phyloP scores from a whole-genome alignment of 2,797 vertebrate species.

The Clamator glandarius region DNA sequence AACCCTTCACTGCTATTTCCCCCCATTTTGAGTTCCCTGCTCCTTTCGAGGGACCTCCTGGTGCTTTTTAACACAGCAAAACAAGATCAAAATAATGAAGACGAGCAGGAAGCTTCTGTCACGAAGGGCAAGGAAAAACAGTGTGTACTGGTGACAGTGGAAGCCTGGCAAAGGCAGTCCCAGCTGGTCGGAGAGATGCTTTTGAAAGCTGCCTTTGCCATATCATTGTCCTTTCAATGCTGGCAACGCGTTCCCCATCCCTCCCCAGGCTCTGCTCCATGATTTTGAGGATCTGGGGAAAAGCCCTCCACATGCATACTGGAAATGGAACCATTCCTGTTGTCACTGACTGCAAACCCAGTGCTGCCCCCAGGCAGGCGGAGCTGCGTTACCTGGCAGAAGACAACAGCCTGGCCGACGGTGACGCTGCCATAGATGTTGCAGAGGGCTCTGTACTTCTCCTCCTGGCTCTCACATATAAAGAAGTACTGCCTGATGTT shows the following conservation, averaged over 20 bases:
- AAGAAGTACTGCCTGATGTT: constrained; percentile 80
- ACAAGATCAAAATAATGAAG: accelerated
- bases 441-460: constrained; percentile 77
- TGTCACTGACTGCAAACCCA: accelerated
- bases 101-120: neutral
- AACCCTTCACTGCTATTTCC: too few species aligned
- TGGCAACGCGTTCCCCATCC: neutral
- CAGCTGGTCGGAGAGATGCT: neutral
- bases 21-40: neutral
- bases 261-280: neutral
- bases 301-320: too few species aligned
- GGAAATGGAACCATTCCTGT: too few species aligned
- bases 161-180: neutral
- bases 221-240: too few species aligned
- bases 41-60: neutral
- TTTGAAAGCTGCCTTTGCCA: neutral
- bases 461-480: constrained; percentile 48
- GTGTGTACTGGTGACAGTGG: accelerated
- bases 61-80: neutral
- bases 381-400: constrained; percentile 77
- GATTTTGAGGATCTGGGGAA: neutral
- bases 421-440: constrained; percentile 79
- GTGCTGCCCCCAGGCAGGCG: neutral
- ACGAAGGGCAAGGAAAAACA: neutral
- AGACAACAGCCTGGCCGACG: constrained; percentile 80